phyloP scores from a whole-genome alignment of 2,797 vertebrate species.

The Rallus crepitans region DNA sequence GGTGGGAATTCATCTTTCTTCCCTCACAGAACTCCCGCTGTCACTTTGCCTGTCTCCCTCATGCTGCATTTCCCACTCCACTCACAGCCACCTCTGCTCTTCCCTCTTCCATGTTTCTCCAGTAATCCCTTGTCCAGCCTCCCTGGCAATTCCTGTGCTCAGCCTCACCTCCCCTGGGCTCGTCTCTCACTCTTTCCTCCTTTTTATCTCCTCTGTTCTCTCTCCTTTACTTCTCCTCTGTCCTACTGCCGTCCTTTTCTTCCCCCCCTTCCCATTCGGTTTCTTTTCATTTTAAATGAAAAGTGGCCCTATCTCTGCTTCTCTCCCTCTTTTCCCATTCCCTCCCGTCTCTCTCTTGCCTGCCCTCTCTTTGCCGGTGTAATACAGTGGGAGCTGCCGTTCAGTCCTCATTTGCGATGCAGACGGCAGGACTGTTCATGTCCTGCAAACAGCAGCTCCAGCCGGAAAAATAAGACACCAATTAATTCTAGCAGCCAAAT shows the following conservation, averaged over 20 bases:
- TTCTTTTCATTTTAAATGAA: neutral
- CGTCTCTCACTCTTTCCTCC: neutral
- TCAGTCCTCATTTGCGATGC: slow-evolving; percentile 11
- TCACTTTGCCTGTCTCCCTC: too few relatives aligned
- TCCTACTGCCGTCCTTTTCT: neutral
- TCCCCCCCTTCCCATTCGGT: neutral
- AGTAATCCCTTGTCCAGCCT: too few relatives aligned
- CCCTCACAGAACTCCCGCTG: too few relatives aligned
- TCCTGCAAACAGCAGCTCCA: slow-evolving; percentile 27
- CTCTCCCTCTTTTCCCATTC: neutral
- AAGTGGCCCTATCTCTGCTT: neutral
- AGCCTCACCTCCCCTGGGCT: neutral
- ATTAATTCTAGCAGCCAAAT: slow-evolving; percentile 4
- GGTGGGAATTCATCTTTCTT: too few relatives aligned
- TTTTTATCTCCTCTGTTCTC: neutral
- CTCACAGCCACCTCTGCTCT: too few relatives aligned
- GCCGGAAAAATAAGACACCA: slow-evolving; percentile 43
- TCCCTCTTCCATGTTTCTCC: too few relatives aligned
- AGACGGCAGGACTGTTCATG: neutral
- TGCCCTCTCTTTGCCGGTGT: neutral
- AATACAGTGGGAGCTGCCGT: neutral
- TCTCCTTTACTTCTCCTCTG: neutral
- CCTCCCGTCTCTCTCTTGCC: neutral
- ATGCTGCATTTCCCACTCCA: too few relatives aligned
- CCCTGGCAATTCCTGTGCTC: neutral